These are phyloP conservation scores for Sclerodermus sp. DNA, from an alignment of 2,888 invertebrate species.

Conservation along the genomic window DNA sequence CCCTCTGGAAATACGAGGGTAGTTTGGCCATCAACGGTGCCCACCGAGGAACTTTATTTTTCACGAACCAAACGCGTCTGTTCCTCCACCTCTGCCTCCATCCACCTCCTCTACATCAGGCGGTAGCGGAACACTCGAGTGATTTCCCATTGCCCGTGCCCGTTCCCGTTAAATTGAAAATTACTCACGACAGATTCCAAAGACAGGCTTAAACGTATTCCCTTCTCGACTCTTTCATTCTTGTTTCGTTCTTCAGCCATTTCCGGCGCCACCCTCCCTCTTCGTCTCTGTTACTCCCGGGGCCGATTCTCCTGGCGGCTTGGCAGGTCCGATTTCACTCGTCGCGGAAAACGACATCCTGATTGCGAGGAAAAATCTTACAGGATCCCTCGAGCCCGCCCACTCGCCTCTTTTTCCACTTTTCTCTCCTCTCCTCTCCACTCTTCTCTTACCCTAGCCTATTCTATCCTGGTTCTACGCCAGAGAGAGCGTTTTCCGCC, in stretches of 20 bases:
- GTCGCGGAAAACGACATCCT: constrained; percentile 35
- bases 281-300: constrained; percentile 13
- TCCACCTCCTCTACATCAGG: no score
- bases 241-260: constrained; percentile 6
- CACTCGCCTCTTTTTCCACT: constrained; percentile 7
- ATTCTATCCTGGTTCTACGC: no score
- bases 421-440: constrained; percentile 2
- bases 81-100: constrained; percentile 10
- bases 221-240: constrained; percentile 7
- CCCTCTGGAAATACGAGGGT: no score
- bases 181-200: constrained; percentile 13
- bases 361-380: constrained; percentile 34
- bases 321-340: constrained; percentile 33
- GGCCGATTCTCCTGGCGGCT: constrained; percentile 4
- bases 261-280: constrained; percentile 13
- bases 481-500: constrained; percentile 4
- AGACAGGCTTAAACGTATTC: constrained; percentile 23
- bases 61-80: not conserved
- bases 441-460: not conserved
- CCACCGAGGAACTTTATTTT: no score
- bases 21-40: no score
- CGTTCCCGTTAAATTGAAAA: constrained; percentile 23
- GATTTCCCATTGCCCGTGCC: constrained; percentile 10
- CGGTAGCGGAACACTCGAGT: not conserved
- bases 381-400: constrained; percentile 22